Conservation (phyloP, 2,888 invertebrate genomes). For the Pyralis farinalis region DNA sequence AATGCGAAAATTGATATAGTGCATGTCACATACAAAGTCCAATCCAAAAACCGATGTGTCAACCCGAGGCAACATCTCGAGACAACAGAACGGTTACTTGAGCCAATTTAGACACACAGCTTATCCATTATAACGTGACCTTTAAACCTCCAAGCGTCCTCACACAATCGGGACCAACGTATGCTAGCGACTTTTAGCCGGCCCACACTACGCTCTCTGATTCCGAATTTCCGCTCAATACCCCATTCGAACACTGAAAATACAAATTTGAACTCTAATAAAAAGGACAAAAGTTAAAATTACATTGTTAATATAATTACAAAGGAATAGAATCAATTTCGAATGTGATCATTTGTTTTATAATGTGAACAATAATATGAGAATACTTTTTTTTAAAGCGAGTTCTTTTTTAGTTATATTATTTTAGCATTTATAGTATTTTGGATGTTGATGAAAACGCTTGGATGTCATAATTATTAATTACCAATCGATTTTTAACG, state of each 20-base stretch:
- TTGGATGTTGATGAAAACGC: too few species aligned
- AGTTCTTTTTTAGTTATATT: too few species aligned
- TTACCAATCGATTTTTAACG: too few species aligned
- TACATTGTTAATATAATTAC: background rate
- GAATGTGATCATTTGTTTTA: background rate
- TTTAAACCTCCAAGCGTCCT: slow-evolving; percentile 27
- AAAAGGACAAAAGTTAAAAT: slow-evolving; percentile 10
- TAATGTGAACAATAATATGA: too few species aligned
- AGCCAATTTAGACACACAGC: slow-evolving; percentile 66
- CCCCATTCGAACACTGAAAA: slow-evolving; percentile 42
- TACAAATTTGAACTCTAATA: slow-evolving; percentile 39
- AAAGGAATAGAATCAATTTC: background rate
- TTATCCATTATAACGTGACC: slow-evolving; percentile 50
- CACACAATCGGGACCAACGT: slow-evolving; percentile 39
- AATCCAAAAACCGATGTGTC: slow-evolving; percentile 42
- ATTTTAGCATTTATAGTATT: background rate
- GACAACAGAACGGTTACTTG: slow-evolving; percentile 63
- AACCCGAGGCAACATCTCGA: slow-evolving; percentile 49
- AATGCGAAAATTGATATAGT: background rate
- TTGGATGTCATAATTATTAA: too few species aligned
- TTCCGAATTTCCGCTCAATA: slow-evolving; percentile 71
- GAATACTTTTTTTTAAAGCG: too few species aligned
- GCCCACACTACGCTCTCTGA: slow-evolving; percentile 65
- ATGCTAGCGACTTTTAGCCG: slow-evolving; percentile 46
- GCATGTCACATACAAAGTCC: slow-evolving; percentile 20